A percentile compares a stretch with the other conserved stretches of the same genome.
These are phyloP conservation scores for Epinotia brunnichana DNA, from an alignment of 2,888 invertebrate genomes.

Conservation along the genomic window DNA sequence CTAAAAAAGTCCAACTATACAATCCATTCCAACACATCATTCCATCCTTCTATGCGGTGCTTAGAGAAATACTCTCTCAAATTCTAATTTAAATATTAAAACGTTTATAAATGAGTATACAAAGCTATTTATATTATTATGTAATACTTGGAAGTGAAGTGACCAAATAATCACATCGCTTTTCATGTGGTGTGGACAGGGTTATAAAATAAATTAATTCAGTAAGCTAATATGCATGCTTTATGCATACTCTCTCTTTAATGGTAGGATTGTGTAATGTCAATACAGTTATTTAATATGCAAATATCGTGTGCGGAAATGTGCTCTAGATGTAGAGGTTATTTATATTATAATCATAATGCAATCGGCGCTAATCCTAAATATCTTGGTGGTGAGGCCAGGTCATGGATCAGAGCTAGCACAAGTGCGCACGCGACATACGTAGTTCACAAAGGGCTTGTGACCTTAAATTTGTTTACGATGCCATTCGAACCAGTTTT, in stretches of 20 bases:
- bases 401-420: not conserved
- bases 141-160: slow-evolving; percentile 5
- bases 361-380: slow-evolving; percentile 3
- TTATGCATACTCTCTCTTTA: slow-evolving; percentile 23
- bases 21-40: slow-evolving; percentile 4
- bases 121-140: slow-evolving; percentile 14
- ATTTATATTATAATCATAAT: not conserved
- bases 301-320: not conserved
- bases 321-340: not conserved
- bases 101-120: slow-evolving; percentile 2
- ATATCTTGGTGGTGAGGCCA: not conserved
- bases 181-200: slow-evolving; percentile 19
- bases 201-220: slow-evolving; percentile 24
- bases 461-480: too few relatives aligned
- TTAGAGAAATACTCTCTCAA: slow-evolving; percentile 8
- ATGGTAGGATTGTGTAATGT: slow-evolving; percentile 18
- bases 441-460: too few relatives aligned
- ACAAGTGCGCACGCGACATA: too few relatives aligned
- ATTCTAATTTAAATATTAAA: not conserved
- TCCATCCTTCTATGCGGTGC: not conserved
- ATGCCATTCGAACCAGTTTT: too few relatives aligned
- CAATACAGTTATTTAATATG: not conserved
- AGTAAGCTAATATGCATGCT: slow-evolving; percentile 8
- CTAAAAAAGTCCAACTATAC: not conserved
- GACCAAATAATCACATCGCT: slow-evolving; percentile 17